Evolutionary conservation across 2,113 vertebrate species (phyloP).

Genomic region (Psittacara wagleri): DNA sequence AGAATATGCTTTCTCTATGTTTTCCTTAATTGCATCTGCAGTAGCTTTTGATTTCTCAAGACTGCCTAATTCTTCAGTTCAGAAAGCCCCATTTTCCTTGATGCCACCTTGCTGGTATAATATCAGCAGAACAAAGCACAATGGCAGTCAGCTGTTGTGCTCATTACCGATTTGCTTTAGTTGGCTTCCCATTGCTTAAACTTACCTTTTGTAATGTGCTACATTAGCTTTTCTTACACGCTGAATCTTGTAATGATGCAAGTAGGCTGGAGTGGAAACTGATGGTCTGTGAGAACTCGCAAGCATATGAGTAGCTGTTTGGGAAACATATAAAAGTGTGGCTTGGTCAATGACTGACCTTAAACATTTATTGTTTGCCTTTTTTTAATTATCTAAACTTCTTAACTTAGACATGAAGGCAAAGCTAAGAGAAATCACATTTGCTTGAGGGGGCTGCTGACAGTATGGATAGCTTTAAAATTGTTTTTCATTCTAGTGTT

Average conservation of each 20-base stretch:
- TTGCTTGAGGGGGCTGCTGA: background rate
- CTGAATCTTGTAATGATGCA: background rate
- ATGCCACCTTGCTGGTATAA: background rate
- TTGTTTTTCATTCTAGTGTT: constrained; percentile 1
- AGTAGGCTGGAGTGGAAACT: constrained; percentile 19
- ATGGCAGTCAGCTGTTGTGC: constrained; percentile 55
- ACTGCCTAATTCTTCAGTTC: background rate
- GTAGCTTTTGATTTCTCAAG: background rate
- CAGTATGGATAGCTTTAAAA: constrained; percentile 18
- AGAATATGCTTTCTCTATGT: background rate
- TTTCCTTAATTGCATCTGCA: background rate
- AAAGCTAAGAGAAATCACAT: background rate
- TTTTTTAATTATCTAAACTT: background rate
- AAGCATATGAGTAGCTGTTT: background rate
- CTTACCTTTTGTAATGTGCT: constrained; percentile 19
- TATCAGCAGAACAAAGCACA: constrained; percentile 40
- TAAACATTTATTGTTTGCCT: background rate
- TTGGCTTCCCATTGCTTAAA: constrained; percentile 48
- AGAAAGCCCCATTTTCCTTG: background rate
- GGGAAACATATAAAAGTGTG: background rate
- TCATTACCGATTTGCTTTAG: constrained; percentile 57
- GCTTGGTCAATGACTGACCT: background rate
- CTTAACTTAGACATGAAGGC: background rate
- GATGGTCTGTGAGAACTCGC: constrained; percentile 17
- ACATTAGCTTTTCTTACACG: constrained; percentile 18